Conservation (phyloP, 2,113 vertebrate genomes). For the Toxostoma redivivum region DNA sequence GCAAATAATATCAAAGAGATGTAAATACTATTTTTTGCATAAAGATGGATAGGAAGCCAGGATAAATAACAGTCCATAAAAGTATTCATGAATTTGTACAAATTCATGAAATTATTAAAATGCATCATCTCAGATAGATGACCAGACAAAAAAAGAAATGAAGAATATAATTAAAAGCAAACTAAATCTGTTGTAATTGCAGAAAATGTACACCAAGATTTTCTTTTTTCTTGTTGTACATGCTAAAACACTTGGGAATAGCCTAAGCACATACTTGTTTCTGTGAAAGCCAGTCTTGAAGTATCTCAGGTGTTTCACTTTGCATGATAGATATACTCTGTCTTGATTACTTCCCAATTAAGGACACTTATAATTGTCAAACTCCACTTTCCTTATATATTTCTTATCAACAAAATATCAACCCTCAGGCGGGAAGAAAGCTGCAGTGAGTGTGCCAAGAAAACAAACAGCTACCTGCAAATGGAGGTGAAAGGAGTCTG, state of each 20-base stretch:
- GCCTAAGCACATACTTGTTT: slow-evolving; percentile 9
- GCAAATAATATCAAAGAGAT: not conserved
- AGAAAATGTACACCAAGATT: not conserved
- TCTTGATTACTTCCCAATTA: slow-evolving; percentile 61
- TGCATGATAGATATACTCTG: not conserved
- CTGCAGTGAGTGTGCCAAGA: not conserved
- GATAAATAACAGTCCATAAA: not conserved
- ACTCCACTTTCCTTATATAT: slow-evolving; percentile 40
- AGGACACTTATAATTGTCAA: slow-evolving; percentile 38
- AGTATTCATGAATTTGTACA: not conserved
- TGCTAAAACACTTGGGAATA: not conserved
- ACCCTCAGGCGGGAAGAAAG: slow-evolving; percentile 4
- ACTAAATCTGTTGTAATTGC: slow-evolving; percentile 4
- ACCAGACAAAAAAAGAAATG: not conserved
- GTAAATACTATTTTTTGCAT: not conserved
- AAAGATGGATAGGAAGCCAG: not conserved
- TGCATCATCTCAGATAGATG: not conserved
- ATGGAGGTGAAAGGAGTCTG: slow-evolving; percentile 2
- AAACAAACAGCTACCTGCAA: slow-evolving; percentile 24
- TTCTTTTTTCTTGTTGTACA: slow-evolving; percentile 29
- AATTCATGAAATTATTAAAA: slow-evolving; percentile 20
- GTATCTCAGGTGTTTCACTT: not conserved
- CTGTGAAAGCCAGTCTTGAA: not conserved
- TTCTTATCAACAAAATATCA: slow-evolving; percentile 8
- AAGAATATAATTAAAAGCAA: slow-evolving; percentile 22